Percentiles rank a stretch among this genome's conserved stretches.
Evolutionary conservation across 2,797 vertebrate species (phyloP).

Genomic region (Catamblyrhynchus diadema): DNA sequence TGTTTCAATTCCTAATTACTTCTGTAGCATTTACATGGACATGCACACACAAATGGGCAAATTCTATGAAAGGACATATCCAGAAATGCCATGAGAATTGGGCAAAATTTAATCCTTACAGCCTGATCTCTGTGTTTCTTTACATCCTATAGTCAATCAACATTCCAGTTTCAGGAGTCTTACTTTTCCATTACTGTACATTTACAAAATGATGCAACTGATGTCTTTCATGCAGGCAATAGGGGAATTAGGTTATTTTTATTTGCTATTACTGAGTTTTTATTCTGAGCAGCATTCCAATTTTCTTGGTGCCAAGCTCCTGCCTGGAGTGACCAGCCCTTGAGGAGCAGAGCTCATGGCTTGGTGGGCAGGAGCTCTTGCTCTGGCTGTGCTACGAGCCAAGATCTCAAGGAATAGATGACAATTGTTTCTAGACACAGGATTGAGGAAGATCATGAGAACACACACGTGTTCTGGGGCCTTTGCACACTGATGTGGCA

Average conservation of each 20-base stretch:
- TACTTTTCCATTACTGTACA: not conserved
- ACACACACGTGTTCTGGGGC: accelerated
- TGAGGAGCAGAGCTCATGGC: not conserved
- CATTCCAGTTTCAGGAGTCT: not conserved
- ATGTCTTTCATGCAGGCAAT: not conserved
- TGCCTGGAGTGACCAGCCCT: not conserved
- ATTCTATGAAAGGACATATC: not conserved
- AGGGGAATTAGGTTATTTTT: not conserved
- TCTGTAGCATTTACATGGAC: not conserved
- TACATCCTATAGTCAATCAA: not conserved
- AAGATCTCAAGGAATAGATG: accelerated
- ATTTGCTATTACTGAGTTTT: not conserved
- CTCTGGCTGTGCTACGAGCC: not conserved
- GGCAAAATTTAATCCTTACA: not conserved
- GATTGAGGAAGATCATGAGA: not conserved
- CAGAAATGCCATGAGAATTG: not conserved
- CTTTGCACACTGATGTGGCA: not conserved
- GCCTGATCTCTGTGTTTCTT: not conserved
- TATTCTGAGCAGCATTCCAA: not conserved
- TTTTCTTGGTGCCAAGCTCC: not conserved
- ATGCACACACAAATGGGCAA: not conserved
- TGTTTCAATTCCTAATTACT: not conserved
- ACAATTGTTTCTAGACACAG: not conserved
- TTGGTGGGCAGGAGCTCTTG: not conserved
- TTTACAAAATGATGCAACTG: not conserved